phyloP scores from a whole-genome alignment of 2,888 invertebrate species.

The Tromatobia lineatoria region DNA sequence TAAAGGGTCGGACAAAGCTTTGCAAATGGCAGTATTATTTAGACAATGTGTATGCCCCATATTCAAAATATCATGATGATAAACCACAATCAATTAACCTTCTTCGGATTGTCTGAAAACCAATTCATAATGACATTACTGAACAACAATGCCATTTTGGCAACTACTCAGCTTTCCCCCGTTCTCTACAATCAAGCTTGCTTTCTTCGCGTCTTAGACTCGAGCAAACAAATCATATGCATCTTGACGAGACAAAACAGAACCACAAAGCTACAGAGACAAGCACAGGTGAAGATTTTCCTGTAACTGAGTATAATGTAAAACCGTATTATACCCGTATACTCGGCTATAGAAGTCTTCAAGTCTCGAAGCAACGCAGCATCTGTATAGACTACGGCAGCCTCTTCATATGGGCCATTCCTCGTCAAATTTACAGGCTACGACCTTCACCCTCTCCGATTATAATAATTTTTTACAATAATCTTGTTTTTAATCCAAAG shows the following conservation, averaged over 20 bases:
- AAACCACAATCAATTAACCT: not conserved
- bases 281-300: slow-evolving; percentile 34
- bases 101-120: not conserved
- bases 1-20: too few species aligned
- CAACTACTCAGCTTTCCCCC: not conserved
- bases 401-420: not conserved
- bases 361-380: slow-evolving; percentile 42
- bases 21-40: not conserved
- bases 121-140: slow-evolving; percentile 12
- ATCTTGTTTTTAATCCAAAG: too few species aligned
- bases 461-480: too few species aligned
- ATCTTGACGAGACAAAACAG: slow-evolving; percentile 16
- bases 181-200: not conserved
- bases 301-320: slow-evolving; percentile 7
- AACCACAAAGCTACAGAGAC: slow-evolving; percentile 1
- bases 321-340: slow-evolving; percentile 19
- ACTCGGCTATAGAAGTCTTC: slow-evolving; percentile 7
- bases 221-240: slow-evolving; percentile 10
- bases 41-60: not conserved
- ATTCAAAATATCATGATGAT: not conserved
- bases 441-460: too few species aligned
- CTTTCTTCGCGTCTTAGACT: not conserved
- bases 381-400: slow-evolving; percentile 45
- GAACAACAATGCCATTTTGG: not conserved
- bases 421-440: too few species aligned